Evolutionary conservation across 2,113 vertebrate species (phyloP).

Genomic region (Lophochroa leadbeateri): DNA sequence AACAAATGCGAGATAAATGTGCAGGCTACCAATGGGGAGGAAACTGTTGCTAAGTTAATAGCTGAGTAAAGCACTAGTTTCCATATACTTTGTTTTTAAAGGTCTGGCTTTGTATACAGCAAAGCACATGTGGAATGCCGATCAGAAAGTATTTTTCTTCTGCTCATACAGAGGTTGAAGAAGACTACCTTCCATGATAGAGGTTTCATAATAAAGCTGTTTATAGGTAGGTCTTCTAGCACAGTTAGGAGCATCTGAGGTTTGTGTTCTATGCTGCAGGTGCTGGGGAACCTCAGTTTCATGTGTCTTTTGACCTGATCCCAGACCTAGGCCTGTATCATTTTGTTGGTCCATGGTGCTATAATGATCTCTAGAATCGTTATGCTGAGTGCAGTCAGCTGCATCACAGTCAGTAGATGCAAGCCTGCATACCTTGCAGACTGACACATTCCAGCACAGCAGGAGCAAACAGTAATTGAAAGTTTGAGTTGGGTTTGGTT

Average conservation of each 20-base stretch:
- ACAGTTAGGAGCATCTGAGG: fast-evolving
- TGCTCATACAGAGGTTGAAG: background rate
- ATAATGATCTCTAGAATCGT: background rate
- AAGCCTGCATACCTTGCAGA: background rate
- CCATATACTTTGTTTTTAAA: background rate
- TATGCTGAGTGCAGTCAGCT: background rate
- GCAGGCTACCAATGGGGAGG: background rate
- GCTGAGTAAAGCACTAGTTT: background rate
- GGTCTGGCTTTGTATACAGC: background rate
- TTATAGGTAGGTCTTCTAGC: background rate
- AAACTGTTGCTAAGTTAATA: background rate
- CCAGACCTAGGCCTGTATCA: background rate
- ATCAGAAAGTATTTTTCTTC: background rate
- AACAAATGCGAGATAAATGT: background rate
- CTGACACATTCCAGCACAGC: background rate
- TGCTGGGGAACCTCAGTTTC: background rate
- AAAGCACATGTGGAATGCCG: background rate
- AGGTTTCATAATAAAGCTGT: background rate
- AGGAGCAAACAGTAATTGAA: background rate
- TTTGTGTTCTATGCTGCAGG: background rate
- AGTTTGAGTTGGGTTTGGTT: background rate
- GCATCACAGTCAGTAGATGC: background rate
- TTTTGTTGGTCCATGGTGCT: background rate
- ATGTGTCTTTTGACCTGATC: background rate
- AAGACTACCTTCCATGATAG: background rate